Evolutionary conservation across 2,113 vertebrate genomes (phyloP), one percentile per base, ranked within the genome.

Genomic region (Sebastes fasciatus): DNA sequence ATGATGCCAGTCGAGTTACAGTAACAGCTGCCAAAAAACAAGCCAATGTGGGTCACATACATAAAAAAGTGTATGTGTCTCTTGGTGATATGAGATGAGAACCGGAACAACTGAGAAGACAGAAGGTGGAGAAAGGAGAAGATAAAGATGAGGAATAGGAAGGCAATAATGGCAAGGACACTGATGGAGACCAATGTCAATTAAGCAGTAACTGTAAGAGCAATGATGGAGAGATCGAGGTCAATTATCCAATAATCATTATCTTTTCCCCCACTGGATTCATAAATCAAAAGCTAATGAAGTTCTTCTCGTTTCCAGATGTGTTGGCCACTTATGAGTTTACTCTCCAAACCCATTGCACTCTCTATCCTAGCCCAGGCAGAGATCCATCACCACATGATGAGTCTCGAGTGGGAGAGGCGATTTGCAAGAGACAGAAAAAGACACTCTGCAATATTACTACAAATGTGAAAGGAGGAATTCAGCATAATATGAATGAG

Each of bases 211-310:
- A 90, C 45, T 60, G 66, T 54, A 57, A 67, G 58, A 74, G 55
- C 42, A 77, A 58, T 40, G 69, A 81, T 51, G 63, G 62, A 72
- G 63, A 86, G 69, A 64, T 26, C 3, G 40, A 70, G 90, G 89
- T 91, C 69, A 91, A 60, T 76, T 77, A 70, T 68, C 58, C 70
- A 84, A 77, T 77, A 77, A 74, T 72, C 62, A 80, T 84, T 67
- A 70, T 76, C 54, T 74, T 85, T 62, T 2, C 49, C 13, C 72
- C n/a, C 26, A 43, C 51, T 61, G 67, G 72, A 81, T 42, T 74
- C 64, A 85, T 88, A 76, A 83, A 87, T 91, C 74, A 73, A 51
- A 58, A 82, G 65, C 58, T 77, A 85, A 91, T 88, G 62, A 81
- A 71, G 51, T 54, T 69, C 23, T 61, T 63, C 19, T 69, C 45